Evolutionary conservation across 2,797 vertebrate species (phyloP).

Genomic region (Clamator glandarius): DNA sequence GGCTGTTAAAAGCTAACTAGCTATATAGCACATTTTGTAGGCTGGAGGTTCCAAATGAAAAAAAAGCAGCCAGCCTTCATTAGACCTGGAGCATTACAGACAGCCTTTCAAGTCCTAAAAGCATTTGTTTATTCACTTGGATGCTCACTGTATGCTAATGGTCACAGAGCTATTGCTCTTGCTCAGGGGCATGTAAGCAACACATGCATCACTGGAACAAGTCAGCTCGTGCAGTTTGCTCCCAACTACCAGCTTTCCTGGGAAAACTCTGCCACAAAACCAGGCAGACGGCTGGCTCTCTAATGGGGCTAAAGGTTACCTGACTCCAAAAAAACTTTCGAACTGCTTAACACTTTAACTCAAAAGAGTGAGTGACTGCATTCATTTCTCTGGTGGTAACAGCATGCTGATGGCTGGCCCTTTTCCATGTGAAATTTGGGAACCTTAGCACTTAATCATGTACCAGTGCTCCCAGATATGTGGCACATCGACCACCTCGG

Average conservation of each 20-base stretch:
- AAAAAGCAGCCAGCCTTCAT: neutral
- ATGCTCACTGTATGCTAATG: neutral
- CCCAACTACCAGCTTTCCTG: neutral
- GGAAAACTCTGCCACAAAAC: neutral
- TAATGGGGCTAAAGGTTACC: accelerated
- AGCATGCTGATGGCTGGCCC: neutral
- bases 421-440: too few relatives aligned
- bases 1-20: neutral
- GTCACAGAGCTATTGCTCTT: neutral
- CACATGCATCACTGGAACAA: neutral
- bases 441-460: accelerated
- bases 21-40: neutral
- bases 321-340: neutral
- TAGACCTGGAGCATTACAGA: neutral
- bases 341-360: neutral
- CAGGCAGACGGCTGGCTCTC: neutral
- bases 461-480: accelerated
- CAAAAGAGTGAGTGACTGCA: accelerated
- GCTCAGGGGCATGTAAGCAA: neutral
- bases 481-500: accelerated
- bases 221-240: neutral
- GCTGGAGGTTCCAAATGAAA: neutral
- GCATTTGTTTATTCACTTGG: neutral
- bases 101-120: neutral
- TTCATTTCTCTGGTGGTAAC: neutral